These are phyloP conservation scores for Tragulus kanchil DNA, from an alignment of 2,113 vertebrate genomes.

Conservation along the genomic window DNA sequence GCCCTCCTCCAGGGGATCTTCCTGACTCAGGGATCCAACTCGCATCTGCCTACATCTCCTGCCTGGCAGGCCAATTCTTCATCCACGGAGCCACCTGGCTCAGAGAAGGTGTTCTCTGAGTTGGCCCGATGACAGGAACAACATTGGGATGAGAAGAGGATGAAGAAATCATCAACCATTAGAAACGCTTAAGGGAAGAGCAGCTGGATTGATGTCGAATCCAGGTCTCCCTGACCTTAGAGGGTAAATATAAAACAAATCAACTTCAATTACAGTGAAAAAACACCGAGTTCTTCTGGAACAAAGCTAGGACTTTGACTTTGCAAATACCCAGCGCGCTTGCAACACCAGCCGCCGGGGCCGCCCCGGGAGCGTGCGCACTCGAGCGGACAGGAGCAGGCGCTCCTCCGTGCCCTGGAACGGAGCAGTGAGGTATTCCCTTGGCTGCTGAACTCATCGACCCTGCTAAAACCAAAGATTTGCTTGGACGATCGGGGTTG, in stretches of 20 bases:
- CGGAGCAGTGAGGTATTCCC: background rate
- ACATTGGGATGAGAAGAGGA: background rate
- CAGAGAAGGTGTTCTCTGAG: background rate
- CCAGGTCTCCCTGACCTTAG: constrained; percentile 60
- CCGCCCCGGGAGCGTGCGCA: background rate
- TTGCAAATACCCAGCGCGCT: constrained; percentile 49
- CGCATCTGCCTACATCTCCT: too few relatives aligned
- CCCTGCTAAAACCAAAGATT: background rate
- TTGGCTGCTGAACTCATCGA: background rate
- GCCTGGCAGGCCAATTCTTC: too few relatives aligned
- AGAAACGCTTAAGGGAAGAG: constrained; percentile 64
- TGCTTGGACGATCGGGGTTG: too few relatives aligned
- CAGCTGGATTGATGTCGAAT: constrained; percentile 29
- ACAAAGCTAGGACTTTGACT: constrained; percentile 53
- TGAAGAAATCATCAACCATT: background rate
- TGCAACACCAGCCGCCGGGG: constrained; percentile 12
- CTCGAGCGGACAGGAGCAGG: background rate
- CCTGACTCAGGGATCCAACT: too few relatives aligned
- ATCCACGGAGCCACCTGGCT: too few relatives aligned
- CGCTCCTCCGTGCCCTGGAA: background rate
- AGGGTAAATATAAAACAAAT: constrained; percentile 71
- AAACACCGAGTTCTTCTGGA: constrained; percentile 67
- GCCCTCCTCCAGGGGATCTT: too few relatives aligned
- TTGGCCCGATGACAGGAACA: background rate
- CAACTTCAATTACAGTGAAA: constrained; percentile 55